These are phyloP conservation scores for Malacoctenus gilli DNA, from an alignment of 2,797 vertebrate species.

Conservation along the genomic window DNA sequence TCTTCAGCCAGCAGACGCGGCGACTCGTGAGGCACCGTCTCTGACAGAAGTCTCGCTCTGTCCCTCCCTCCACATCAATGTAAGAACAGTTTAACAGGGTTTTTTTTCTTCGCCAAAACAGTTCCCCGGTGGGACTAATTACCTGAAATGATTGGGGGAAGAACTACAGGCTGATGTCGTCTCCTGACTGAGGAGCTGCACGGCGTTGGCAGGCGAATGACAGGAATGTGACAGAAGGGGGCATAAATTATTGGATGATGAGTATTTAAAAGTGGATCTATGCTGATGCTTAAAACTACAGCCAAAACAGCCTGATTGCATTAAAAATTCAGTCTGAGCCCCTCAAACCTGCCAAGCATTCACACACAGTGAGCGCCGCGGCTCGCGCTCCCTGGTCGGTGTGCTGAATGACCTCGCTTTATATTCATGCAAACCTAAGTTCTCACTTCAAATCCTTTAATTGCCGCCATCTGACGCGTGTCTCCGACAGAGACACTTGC, in stretches of 20 bases:
- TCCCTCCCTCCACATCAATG: neutral
- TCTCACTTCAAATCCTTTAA: neutral
- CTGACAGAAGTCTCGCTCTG: neutral
- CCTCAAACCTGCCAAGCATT: constrained; percentile 10
- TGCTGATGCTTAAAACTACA: constrained; percentile 4
- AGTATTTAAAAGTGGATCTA: constrained; percentile 12
- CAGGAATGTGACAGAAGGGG: constrained; percentile 7
- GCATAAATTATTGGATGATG: constrained; percentile 4
- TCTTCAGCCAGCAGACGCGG: constrained; percentile 4
- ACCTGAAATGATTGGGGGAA: constrained; percentile 4
- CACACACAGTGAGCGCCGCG: constrained; percentile 2
- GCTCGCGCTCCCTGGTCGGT: neutral
- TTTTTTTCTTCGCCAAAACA: constrained; percentile 1
- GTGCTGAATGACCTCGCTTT: constrained; percentile 6
- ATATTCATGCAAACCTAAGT: neutral
- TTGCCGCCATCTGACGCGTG: neutral
- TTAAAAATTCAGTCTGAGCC: constrained; percentile 27
- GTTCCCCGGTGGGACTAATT: constrained; percentile 29
- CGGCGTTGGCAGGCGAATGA: constrained; percentile 17
- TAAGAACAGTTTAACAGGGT: too few relatives aligned
- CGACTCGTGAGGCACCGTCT: neutral
- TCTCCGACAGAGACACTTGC: constrained; percentile 15
- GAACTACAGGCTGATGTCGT: constrained; percentile 21
- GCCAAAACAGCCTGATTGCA: constrained; percentile 18
- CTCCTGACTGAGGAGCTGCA: constrained; percentile 10